phyloP scores from a whole-genome alignment of 2,113 vertebrate species.

The Puffinus mauretanicus region DNA sequence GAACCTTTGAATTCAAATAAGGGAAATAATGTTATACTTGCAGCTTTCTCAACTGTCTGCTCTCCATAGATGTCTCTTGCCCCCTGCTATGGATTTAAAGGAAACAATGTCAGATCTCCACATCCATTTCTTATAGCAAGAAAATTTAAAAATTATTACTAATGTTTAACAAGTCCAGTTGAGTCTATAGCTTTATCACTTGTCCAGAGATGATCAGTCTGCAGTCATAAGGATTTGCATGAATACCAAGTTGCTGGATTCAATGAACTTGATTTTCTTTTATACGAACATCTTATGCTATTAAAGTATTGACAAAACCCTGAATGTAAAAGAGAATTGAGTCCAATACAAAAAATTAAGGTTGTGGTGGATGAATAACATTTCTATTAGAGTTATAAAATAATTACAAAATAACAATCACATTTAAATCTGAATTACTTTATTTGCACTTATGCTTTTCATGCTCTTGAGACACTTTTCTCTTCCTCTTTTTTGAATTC shows the following conservation, averaged over 20 bases:
- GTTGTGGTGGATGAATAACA: neutral
- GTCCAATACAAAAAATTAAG: neutral
- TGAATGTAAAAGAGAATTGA: neutral
- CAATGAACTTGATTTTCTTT: neutral
- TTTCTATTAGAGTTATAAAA: neutral
- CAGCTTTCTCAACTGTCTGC: neutral
- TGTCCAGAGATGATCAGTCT: neutral
- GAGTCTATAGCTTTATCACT: neutral
- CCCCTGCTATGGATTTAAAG: neutral
- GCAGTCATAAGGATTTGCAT: neutral
- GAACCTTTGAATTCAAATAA: neutral
- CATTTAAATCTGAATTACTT: neutral
- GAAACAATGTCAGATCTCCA: neutral
- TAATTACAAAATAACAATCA: neutral
- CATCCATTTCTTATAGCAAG: neutral
- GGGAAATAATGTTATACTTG: neutral
- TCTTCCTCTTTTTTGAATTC: neutral
- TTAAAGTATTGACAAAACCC: neutral
- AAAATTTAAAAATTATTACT: neutral
- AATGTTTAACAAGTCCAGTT: neutral
- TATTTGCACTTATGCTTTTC: neutral
- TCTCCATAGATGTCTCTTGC: neutral
- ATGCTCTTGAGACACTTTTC: neutral
- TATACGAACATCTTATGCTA: neutral
- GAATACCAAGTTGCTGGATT: neutral